A percentile compares a stretch with the other conserved stretches of the same genome.
These are phyloP conservation scores for Drosophila bifasciata DNA, from an alignment of 1,140 invertebrate species.

Conservation along the genomic window DNA sequence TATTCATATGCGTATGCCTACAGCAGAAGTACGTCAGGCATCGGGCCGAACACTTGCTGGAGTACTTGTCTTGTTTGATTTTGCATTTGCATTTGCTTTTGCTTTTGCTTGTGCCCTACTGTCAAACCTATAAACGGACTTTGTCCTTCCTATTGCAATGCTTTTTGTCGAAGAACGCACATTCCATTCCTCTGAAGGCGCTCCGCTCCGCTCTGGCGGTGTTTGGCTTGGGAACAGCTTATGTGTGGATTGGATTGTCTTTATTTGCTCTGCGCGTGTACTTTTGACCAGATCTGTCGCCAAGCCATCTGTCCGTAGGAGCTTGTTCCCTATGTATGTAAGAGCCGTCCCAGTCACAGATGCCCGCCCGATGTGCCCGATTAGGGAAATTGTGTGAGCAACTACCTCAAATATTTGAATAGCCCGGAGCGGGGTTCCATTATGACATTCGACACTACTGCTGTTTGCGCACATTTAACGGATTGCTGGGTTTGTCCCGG, in stretches of 20 bases:
- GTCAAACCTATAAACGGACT: slow-evolving; percentile 9
- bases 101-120: too few species aligned
- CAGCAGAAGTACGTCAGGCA: too few species aligned
- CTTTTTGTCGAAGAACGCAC: too few species aligned
- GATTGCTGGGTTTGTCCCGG: slow-evolving; percentile 64
- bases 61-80: too few species aligned
- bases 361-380: slow-evolving; percentile 12
- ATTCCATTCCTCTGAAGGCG: too few species aligned
- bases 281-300: slow-evolving; percentile 36
- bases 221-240: too few species aligned
- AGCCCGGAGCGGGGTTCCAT: slow-evolving; percentile 36
- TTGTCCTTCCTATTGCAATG: slow-evolving; percentile 34
- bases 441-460: slow-evolving; percentile 71
- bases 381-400: slow-evolving; percentile 49
- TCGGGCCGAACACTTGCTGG: too few species aligned
- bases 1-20: slow-evolving; percentile 14
- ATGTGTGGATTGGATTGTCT: too few species aligned
- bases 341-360: not conserved
- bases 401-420: slow-evolving; percentile 58
- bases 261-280: too few species aligned
- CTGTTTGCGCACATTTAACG: slow-evolving; percentile 81
- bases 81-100: too few species aligned
- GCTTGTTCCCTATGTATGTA: not conserved
- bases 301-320: slow-evolving; percentile 30
- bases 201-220: not conserved